Percentiles rank a stretch among this genome's conserved stretches.
Conservation (phyloP, 2,113 vertebrate genomes). For the Megaceryle torquata region DNA sequence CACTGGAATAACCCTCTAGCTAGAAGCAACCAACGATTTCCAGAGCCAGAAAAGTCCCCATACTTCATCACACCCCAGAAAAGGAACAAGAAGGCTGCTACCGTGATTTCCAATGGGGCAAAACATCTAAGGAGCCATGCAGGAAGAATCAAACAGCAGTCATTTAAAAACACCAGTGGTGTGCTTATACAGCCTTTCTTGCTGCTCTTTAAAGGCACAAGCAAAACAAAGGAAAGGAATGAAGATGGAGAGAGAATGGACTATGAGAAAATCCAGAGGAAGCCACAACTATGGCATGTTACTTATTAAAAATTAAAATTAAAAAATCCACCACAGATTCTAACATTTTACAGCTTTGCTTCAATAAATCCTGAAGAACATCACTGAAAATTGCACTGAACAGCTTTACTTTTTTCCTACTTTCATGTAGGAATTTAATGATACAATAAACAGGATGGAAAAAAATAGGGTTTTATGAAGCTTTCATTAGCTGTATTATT, state of each 20-base stretch:
- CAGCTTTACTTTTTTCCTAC: not conserved
- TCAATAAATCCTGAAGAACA: not conserved
- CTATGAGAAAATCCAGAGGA: not conserved
- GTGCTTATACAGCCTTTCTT: not conserved
- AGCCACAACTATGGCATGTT: not conserved
- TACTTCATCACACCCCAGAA: not conserved
- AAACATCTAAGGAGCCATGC: not conserved
- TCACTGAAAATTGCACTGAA: not conserved
- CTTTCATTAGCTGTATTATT: not conserved
- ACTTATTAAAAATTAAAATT: not conserved
- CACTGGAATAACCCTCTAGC: not conserved
- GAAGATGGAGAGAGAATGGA: not conserved
- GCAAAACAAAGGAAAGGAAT: not conserved
- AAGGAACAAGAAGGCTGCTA: not conserved
- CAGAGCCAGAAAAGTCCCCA: not conserved
- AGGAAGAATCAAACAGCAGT: not conserved
- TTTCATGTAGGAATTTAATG: not conserved
- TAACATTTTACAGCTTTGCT: not conserved
- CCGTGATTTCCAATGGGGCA: not conserved
- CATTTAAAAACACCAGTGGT: not conserved
- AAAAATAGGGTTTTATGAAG: not conserved
- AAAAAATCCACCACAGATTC: not conserved
- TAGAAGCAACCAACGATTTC: not conserved
- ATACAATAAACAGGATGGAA: slow-evolving; percentile 1
- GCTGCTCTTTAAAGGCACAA: not conserved